phyloP scores from a whole-genome alignment of 2,888 invertebrate genomes.

The Graphium colonna region DNA sequence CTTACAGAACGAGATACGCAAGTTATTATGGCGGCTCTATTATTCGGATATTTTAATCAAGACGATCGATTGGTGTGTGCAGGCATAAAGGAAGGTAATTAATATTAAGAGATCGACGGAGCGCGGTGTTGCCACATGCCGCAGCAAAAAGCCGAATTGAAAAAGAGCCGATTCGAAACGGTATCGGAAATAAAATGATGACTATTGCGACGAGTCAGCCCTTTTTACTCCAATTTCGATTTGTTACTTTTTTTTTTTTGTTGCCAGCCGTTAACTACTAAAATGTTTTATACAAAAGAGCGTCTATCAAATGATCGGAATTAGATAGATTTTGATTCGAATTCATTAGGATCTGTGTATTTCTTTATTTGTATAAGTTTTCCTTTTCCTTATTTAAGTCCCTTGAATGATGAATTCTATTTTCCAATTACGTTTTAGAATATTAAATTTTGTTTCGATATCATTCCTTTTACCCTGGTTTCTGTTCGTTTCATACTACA shows the following conservation, averaged over 20 bases:
- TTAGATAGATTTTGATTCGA: neutral
- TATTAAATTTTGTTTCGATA: too few species aligned
- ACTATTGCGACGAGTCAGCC: conserved; percentile 56
- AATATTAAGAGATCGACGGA: conserved; percentile 68
- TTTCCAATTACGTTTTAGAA: too few species aligned
- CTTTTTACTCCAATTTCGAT: conserved; percentile 56
- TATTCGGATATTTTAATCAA: conserved; percentile 79
- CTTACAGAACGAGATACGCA: conserved; percentile 42
- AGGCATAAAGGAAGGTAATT: conserved; percentile 75
- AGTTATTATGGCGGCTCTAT: conserved; percentile 60
- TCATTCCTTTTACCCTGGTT: too few species aligned
- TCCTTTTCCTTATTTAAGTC: too few species aligned
- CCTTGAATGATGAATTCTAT: too few species aligned
- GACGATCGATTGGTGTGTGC: conserved; percentile 67
- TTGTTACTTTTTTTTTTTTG: conserved; percentile 17
- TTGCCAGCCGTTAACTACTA: conserved; percentile 5
- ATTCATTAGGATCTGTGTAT: neutral
- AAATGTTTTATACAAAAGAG: conserved; percentile 14
- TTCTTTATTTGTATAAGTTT: neutral
- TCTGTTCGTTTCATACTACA: too few species aligned
- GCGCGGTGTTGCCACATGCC: conserved; percentile 65
- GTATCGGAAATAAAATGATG: conserved; percentile 57
- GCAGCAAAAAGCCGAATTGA: conserved; percentile 70
- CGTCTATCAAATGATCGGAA: neutral
- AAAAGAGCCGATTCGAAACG: conserved; percentile 75